Conservation (phyloP, 2,888 invertebrate genomes). For the Caenorhabditis angaria region DNA sequence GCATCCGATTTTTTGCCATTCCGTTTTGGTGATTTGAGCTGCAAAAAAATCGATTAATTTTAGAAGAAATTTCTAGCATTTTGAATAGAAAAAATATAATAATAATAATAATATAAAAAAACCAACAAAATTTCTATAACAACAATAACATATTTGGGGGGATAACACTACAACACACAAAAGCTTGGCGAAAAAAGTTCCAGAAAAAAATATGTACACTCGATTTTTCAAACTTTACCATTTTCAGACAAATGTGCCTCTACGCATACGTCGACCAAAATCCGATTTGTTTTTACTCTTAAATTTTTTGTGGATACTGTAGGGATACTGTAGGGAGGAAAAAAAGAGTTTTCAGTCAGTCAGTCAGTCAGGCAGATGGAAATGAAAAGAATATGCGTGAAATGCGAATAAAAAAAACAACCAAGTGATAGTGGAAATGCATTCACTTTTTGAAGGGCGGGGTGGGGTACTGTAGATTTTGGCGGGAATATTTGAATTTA, state of each 20-base stretch:
- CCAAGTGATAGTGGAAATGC: too few relatives aligned
- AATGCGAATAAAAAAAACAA: too few relatives aligned
- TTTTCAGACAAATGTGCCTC: conserved; percentile 33
- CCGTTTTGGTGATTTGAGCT: conserved; percentile 15
- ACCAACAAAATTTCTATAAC: background rate
- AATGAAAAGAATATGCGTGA: too few relatives aligned
- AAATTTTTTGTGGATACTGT: conserved; percentile 5
- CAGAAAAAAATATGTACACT: conserved; percentile 15
- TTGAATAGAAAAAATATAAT: too few relatives aligned
- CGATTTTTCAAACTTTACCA: conserved; percentile 31
- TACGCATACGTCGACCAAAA: conserved; percentile 37
- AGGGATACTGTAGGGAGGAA: background rate
- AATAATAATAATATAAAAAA: background rate
- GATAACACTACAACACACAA: conserved; percentile 6
- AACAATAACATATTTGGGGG: background rate
- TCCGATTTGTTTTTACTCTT: conserved; percentile 3
- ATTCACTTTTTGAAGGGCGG: too few relatives aligned
- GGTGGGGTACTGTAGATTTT: too few relatives aligned
- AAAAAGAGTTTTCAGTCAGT: too few relatives aligned
- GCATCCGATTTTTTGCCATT: conserved; percentile 16
- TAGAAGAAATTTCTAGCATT: background rate
- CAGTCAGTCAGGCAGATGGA: too few relatives aligned
- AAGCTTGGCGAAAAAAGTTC: background rate
- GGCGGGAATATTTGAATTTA: too few relatives aligned
- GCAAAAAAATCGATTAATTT: background rate